phyloP scores from a whole-genome alignment of 2,888 invertebrate genomes.

The Scaptomyza reducta region DNA sequence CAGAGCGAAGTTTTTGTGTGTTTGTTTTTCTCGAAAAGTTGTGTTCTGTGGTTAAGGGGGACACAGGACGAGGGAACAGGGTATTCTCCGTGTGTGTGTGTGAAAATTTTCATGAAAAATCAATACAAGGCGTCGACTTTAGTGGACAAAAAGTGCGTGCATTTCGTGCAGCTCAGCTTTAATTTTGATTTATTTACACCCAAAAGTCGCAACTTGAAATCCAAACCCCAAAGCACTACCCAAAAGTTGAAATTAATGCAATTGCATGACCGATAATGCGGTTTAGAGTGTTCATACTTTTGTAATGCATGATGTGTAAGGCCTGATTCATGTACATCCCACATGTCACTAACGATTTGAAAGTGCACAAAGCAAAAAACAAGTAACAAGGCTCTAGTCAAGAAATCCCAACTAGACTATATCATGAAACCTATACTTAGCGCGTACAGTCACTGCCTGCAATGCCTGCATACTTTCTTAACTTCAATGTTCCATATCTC shows the following conservation, averaged over 20 bases:
- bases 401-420: too few relatives aligned
- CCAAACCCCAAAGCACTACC: too few relatives aligned
- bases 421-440: too few relatives aligned
- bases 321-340: not conserved
- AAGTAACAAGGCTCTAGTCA: too few relatives aligned
- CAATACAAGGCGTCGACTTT: constrained; percentile 58
- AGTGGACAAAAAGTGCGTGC: constrained; percentile 46
- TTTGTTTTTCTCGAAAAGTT: constrained; percentile 69
- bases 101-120: constrained; percentile 49
- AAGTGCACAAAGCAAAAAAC: too few relatives aligned
- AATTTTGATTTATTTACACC: constrained; percentile 58
- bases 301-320: not conserved
- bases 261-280: not conserved
- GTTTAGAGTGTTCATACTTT: not conserved
- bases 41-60: not conserved
- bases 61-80: not conserved
- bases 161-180: constrained; percentile 39
- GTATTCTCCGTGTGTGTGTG: not conserved
- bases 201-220: not conserved
- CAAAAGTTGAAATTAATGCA: too few relatives aligned
- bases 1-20: constrained; percentile 63
- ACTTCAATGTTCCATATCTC: too few relatives aligned
- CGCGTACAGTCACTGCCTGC: too few relatives aligned
- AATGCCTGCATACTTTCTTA: too few relatives aligned
- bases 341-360: too few relatives aligned